Conservation (phyloP, 2,113 vertebrate genomes). For the Ameiurus melas region DNA sequence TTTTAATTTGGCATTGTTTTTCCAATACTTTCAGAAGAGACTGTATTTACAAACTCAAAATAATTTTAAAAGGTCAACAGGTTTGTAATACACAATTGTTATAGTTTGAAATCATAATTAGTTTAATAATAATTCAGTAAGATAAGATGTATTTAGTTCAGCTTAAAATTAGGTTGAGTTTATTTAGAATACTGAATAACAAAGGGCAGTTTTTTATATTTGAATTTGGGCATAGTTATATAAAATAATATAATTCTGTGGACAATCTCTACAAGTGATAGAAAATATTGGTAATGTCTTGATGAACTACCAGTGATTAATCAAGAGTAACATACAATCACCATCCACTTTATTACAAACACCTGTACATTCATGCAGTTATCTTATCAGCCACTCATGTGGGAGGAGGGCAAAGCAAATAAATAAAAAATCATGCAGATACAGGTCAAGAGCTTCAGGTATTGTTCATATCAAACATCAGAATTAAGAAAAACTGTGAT, state of each 20-base stretch:
- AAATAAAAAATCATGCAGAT: background rate
- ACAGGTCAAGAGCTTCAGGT: background rate
- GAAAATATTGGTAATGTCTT: background rate
- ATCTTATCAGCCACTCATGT: background rate
- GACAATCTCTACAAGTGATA: background rate
- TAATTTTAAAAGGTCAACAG: background rate
- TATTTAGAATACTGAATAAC: too few species aligned
- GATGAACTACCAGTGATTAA: background rate
- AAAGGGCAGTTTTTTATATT: too few species aligned
- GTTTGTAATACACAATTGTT: background rate
- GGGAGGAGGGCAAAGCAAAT: too few species aligned
- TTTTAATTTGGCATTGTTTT: too few species aligned
- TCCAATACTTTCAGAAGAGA: too few species aligned
- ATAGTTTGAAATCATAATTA: background rate
- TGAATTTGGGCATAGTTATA: too few species aligned
- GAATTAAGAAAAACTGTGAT: too few species aligned
- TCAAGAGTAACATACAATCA: background rate
- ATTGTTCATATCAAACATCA: too few species aligned
- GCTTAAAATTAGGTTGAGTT: too few species aligned
- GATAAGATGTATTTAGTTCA: too few species aligned
- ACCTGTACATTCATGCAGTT: background rate
- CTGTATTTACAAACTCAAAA: background rate
- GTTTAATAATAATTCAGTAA: background rate
- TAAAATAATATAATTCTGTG: background rate
- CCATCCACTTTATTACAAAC: background rate